Conservation (phyloP, 1,140 invertebrate genomes). For the Battus philenor region DNA sequence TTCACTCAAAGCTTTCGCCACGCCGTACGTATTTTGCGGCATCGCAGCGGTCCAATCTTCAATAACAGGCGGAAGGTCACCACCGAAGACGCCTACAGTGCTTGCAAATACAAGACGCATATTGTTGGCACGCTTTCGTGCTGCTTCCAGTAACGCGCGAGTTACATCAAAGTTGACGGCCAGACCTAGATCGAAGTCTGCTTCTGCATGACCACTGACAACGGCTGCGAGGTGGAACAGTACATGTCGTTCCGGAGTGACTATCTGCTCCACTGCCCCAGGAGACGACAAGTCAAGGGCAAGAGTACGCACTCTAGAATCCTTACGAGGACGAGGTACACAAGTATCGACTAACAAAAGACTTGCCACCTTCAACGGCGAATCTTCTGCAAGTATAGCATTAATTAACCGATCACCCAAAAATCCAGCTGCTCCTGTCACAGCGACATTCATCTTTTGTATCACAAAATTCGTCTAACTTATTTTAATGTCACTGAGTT, state of each 20-base stretch:
- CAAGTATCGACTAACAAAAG: slow-evolving; percentile 34
- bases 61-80: slow-evolving; percentile 37
- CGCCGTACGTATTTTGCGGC: slow-evolving; percentile 57
- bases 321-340: slow-evolving; percentile 15
- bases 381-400: slow-evolving; percentile 24
- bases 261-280: slow-evolving; percentile 25
- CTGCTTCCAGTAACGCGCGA: slow-evolving; percentile 38
- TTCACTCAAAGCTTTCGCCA: slow-evolving; percentile 54
- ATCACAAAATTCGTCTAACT: no score
- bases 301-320: slow-evolving; percentile 26
- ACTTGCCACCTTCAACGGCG: slow-evolving; percentile 28
- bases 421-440: slow-evolving; percentile 57
- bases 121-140: slow-evolving; percentile 24
- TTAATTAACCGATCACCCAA: slow-evolving; percentile 42
- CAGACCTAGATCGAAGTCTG: slow-evolving; percentile 51
- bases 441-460: slow-evolving; percentile 50
- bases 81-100: slow-evolving; percentile 50
- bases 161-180: slow-evolving; percentile 58
- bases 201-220: slow-evolving; percentile 59
- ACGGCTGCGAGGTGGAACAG: slow-evolving; percentile 57
- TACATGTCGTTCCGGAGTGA: slow-evolving; percentile 26
- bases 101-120: slow-evolving; percentile 51
- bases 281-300: slow-evolving; percentile 29
- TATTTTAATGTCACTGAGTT: no score
- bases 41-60: slow-evolving; percentile 37